These are phyloP conservation scores for Cinclus cinclus DNA, from an alignment of 2,113 vertebrate species.

Conservation along the genomic window DNA sequence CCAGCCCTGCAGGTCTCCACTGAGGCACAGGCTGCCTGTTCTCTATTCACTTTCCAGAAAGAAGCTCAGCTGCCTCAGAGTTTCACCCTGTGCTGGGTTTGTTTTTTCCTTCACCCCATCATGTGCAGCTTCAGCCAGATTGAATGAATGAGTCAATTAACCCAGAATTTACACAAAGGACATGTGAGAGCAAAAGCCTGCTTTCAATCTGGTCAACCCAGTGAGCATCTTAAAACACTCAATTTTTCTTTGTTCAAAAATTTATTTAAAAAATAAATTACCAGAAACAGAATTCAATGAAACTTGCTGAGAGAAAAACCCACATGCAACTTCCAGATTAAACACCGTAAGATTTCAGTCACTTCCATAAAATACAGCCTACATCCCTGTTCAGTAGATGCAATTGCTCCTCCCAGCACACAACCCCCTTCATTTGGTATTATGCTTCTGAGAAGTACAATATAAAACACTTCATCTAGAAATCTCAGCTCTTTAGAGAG, in stretches of 20 bases:
- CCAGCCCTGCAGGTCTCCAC: neutral
- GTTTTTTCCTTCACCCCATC: neutral
- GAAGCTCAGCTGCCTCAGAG: neutral
- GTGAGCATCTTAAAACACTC: neutral
- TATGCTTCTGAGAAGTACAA: neutral
- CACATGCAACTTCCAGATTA: neutral
- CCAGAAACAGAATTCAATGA: neutral
- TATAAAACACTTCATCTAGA: neutral
- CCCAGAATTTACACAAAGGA: neutral
- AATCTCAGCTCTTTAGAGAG: neutral
- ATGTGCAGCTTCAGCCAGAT: neutral
- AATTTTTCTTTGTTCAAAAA: rapidly evolving
- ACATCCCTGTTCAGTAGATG: rapidly evolving
- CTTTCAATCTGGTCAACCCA: neutral
- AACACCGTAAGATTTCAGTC: rapidly evolving
- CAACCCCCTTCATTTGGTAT: neutral
- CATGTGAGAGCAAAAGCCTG: neutral
- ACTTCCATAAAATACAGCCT: neutral
- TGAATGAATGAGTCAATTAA: neutral
- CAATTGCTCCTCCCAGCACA: neutral
- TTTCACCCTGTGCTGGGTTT: neutral
- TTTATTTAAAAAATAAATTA: rapidly evolving
- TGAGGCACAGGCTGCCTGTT: neutral
- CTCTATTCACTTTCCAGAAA: neutral
- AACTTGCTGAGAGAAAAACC: neutral